phyloP scores from a whole-genome alignment of 1,140 invertebrate genomes.

The Spodoptera litura region DNA sequence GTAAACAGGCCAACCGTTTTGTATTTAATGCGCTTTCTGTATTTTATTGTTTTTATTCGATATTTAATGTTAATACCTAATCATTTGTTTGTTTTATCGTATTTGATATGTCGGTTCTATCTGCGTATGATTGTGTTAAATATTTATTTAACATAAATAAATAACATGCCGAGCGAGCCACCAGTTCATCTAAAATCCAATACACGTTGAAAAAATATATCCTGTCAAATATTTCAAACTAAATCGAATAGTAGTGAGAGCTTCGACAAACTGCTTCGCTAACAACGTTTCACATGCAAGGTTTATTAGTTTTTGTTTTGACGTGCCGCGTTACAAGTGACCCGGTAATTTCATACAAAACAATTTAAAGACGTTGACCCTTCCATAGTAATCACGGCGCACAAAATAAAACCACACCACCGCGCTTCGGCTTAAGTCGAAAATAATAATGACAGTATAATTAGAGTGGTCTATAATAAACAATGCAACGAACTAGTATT shows the following conservation, averaged over 20 bases:
- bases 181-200: neutral
- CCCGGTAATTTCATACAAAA: constrained; percentile 3
- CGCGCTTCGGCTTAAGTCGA: constrained; percentile 48
- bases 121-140: too few relatives aligned
- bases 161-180: neutral
- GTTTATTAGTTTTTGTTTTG: constrained; percentile 31
- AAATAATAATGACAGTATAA: constrained; percentile 67
- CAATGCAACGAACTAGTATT: constrained; percentile 76
- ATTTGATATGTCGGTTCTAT: too few relatives aligned
- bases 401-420: constrained; percentile 40
- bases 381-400: constrained; percentile 43
- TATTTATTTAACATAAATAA: too few relatives aligned
- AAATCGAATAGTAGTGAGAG: constrained; percentile 6
- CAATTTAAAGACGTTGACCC: constrained; percentile 51
- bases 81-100: neutral
- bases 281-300: constrained; percentile 28
- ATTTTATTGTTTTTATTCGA: constrained; percentile 1
- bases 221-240: constrained; percentile 23
- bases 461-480: constrained; percentile 70
- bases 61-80: neutral
- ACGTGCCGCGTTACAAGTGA: neutral
- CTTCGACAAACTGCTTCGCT: constrained; percentile 10
- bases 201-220: neutral
- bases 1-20: constrained; percentile 20
- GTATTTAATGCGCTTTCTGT: constrained; percentile 9